phyloP scores from a whole-genome alignment of 2,113 vertebrate species.

The Hypomesus transpacificus region DNA sequence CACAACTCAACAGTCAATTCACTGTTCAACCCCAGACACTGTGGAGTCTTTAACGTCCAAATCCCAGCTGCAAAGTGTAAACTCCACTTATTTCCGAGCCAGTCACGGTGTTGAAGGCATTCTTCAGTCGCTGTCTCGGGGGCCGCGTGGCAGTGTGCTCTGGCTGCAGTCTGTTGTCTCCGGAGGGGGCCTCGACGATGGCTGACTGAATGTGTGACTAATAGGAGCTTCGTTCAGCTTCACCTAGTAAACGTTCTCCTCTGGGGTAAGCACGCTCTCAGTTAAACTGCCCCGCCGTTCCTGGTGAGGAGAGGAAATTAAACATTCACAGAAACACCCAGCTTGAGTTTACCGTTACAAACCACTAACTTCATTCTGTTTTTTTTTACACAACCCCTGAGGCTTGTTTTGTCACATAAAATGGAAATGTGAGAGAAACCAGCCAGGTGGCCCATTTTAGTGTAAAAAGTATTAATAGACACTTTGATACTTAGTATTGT shows the following conservation, averaged over 20 bases:
- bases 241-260: conserved; percentile 58
- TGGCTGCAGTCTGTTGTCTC: conserved; percentile 38
- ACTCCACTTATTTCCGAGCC: conserved; percentile 47
- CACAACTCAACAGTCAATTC: background rate
- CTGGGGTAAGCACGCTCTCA: conserved; percentile 48
- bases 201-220: conserved; percentile 59
- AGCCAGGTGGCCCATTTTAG: too few relatives aligned
- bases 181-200: conserved; percentile 57
- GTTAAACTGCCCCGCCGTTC: conserved; percentile 34
- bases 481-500: too few relatives aligned
- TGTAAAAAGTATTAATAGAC: too few relatives aligned
- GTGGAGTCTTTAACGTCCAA: background rate
- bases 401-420: background rate
- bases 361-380: conserved; percentile 47
- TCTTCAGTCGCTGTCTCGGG: conserved; percentile 44
- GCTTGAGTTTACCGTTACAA: conserved; percentile 51
- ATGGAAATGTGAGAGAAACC: too few relatives aligned
- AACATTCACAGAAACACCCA: conserved; percentile 64
- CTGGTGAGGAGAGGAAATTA: conserved; percentile 55
- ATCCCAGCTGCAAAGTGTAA: conserved; percentile 27
- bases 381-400: conserved; percentile 24
- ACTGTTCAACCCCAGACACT: background rate
- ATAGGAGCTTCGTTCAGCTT: conserved; percentile 60
- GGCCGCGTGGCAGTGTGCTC: background rate
- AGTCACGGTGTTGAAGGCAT: conserved; percentile 45